Base-by-base conservation (phyloP, 2,797 vertebrate genomes). In the Lutjanus campechanus region DNA sequence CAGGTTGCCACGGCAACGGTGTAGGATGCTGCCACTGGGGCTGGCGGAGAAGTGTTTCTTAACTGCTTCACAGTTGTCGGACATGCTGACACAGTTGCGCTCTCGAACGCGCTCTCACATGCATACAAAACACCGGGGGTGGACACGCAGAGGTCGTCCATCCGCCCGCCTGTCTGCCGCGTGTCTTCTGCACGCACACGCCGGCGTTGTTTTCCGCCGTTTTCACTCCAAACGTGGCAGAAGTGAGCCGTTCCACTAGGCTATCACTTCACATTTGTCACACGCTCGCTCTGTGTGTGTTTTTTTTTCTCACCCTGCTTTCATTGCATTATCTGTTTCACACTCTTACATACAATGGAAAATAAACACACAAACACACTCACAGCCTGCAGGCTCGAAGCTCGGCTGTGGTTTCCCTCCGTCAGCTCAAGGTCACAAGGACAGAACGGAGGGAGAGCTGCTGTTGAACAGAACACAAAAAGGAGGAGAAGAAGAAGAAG, bases 1-100 rank as follows among this genome's bases (percentile, higher is more conserved):
- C 74, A 50, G 6, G 91, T 95, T 93, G 86, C 90, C 87, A 91
- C 77, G 77, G 92, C 79, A 84, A 93, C 82, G 0, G 64, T 65
- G 77, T 81, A 73, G 77, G 85, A 89, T 58, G 82, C 64, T 69
- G 77, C 84, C 73, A 4, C 16, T 62, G 56, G 82, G 73, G 83
- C 58, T 66, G 51, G 58, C 22, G 6, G 60, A 73, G 78, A 60
- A 66, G 79, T 75, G 81, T 87, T 79, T 82, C 76, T 65, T 74
- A 81, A 84, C 81, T 58, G 69, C 81, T 53, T 60, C 59, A 55
- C 80, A 87, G 77, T 81, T 84, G 66, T 68, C 69, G 74, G 88
- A 80, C 83, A 60, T 59, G 68, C 56, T 55, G 40, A 61, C 81
- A 65, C 11, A 22, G n/a, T n/a, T 36, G 29, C 55, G 49, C 59